These are phyloP conservation scores for Dryadula phaetusa DNA, from an alignment of 2,888 invertebrate genomes.

Conservation along the genomic window DNA sequence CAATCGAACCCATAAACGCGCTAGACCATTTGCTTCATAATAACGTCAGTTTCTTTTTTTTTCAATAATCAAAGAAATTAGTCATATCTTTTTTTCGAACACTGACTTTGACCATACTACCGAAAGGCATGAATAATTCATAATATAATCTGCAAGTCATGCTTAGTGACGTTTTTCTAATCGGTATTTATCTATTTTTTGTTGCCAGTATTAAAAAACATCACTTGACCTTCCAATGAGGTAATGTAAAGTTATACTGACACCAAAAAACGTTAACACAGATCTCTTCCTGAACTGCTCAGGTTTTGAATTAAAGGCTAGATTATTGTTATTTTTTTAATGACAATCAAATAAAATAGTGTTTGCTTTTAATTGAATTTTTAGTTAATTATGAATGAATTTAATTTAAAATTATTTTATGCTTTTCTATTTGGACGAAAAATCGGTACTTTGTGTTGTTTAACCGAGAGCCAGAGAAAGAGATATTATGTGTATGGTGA, in stretches of 20 bases:
- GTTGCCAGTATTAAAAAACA: not conserved
- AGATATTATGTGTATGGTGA: too few relatives aligned
- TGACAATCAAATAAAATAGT: not conserved
- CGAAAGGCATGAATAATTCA: not conserved
- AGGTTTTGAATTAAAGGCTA: not conserved
- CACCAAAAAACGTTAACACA: not conserved
- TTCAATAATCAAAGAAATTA: too few relatives aligned
- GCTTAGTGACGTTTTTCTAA: not conserved
- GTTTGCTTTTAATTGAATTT: too few relatives aligned
- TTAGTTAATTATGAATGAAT: too few relatives aligned
- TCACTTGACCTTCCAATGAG: constrained; percentile 4
- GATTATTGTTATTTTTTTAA: not conserved
- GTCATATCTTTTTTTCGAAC: too few relatives aligned
- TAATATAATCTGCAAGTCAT: constrained; percentile 9
- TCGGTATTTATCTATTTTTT: constrained; percentile 3
- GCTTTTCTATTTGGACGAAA: too few relatives aligned
- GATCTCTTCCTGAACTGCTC: constrained; percentile 2
- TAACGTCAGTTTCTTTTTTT: too few relatives aligned
- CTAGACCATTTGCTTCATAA: too few relatives aligned
- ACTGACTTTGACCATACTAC: not conserved
- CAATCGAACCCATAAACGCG: too few relatives aligned
- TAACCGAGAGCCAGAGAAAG: too few relatives aligned
- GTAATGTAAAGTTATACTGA: not conserved
- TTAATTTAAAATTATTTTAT: too few relatives aligned
- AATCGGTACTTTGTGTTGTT: too few relatives aligned